Evolutionary conservation across 2,113 vertebrate genomes (phyloP), one percentile per base, ranked within the genome.

Genomic region (Mus spicilegus): DNA sequence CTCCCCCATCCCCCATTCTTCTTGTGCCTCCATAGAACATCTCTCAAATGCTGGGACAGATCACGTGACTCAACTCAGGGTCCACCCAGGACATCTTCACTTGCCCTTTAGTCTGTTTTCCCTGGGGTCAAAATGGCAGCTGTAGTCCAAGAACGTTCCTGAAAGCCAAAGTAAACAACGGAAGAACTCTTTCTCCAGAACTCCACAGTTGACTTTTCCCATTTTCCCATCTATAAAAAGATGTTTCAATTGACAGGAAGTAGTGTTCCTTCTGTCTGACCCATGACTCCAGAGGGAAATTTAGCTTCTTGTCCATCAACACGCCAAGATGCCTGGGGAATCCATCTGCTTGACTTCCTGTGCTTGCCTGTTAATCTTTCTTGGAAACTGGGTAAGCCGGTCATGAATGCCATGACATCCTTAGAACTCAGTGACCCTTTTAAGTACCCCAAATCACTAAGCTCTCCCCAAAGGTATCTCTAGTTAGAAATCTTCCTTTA

Each of bases 181-280:
- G 56, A 95, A 94, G 63, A 87, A 92, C 87, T 46, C 65, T 20
- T 95, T 54, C 76, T 96, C 84, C 70, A 0, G 56, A 75, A 78
- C 84, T 90, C 70, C 72, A 69, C 61, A 88, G 90, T 61, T 80
- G 84, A 82, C 93, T 89, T 89, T 95, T 96, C 49, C 95, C 94
- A 91, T 89, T 89, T 95, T 96, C 49, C 95, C 94, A 91, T 94
- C 95, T 97, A 97, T 97, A 95, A 96, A 98, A 97, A 98, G 96
- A 97, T 49, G 90, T 63, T 96, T 90, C 82, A 97, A 92, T 72
- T 0, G 95, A 96, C 96, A 95, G 96, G 96, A 97, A 96, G 94
- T 97, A 77, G 89, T 90, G 93, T 91, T 67, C 91, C 76, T 91
- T 67, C 89, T 85, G 75, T 84, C 82, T 76, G 93, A 96, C 95